Evolutionary conservation across 1,140 invertebrate species (phyloP), one percentile per base, ranked within the genome.

Genomic region (Trypoxylus dichotomus): DNA sequence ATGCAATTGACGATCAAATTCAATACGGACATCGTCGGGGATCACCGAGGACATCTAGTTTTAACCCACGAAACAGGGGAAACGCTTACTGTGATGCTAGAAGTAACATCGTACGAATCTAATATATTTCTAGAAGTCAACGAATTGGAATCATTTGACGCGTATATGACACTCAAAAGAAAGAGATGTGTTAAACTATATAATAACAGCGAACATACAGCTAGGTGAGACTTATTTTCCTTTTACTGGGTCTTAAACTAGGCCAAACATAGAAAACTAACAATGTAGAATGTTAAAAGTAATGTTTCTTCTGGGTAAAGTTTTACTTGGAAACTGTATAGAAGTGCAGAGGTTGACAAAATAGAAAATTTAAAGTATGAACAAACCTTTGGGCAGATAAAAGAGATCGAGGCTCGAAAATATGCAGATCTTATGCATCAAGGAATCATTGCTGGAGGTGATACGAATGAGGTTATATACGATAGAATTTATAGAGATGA

Each of bases 41-140:
- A 80, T 29, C 82, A 82, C 5, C 76, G 83, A 43, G 85, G 81
- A 13, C 79, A 79, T 32, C 32, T 88, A n/a, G 81, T 79, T 19
- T 79, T 88, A 15, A 83, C 81, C 76, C 88, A 87, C 77, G 87
- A 89, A 71, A 83, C 74, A 84, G 87, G 86, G 0, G 86, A 88
- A 75, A 83, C 82, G 25, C 77, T 88, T 11, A 77, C 72, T 0
- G 82, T 86, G 5, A 47, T 79, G 19, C 37, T 87, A 25, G 80
- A 80, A 42, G 83, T 84, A n/a, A 81, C 80, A 8, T 82, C 84
- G 11, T 76, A 82, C 0, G 81, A 85, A 74, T 84, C 81, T 11
- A 77, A 83, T 29, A 79, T 88, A 47, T 63, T 73, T 43, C 47
- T 89, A 8, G 81, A 84, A 5, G 81, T 82, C 41, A 32, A 77